Conservation (phyloP, 1,140 invertebrate species). For the Ceratitis capitata region DNA sequence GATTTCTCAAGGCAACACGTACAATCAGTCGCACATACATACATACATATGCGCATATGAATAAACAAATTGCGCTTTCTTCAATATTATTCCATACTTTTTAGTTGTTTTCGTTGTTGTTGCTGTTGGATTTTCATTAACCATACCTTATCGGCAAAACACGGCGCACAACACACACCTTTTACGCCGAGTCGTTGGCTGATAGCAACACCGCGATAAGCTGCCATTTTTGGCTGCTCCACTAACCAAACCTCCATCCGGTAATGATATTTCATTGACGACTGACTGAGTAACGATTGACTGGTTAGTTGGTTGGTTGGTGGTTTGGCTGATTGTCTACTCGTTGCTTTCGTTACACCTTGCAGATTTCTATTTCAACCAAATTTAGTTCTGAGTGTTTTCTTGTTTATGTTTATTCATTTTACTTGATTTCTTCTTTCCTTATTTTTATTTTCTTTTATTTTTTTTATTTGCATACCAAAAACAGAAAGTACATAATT, state of each 20-base stretch:
- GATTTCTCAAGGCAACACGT: slow-evolving; percentile 3
- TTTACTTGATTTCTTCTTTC: too few relatives aligned
- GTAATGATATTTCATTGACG: slow-evolving; percentile 5
- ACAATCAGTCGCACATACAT: background rate
- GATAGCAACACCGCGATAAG: slow-evolving; percentile 2
- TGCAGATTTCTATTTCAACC: slow-evolving; percentile 6
- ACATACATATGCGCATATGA: background rate
- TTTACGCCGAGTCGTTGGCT: slow-evolving; percentile 13
- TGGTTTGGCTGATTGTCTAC: too few relatives aligned
- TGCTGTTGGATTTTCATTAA: slow-evolving; percentile 30
- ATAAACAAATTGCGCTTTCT: background rate
- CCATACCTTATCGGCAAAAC: slow-evolving; percentile 1
- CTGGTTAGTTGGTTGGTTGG: too few relatives aligned
- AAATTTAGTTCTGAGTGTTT: slow-evolving; percentile 19
- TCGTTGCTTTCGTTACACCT: slow-evolving; percentile 18
- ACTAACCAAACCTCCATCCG: slow-evolving; percentile 25
- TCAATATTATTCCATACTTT: background rate
- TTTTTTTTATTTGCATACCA: background rate
- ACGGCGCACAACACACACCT: background rate
- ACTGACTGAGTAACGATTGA: too few relatives aligned
- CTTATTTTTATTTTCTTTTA: too few relatives aligned
- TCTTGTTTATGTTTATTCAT: background rate
- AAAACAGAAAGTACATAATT: background rate
- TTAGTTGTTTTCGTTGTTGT: slow-evolving; percentile 19
- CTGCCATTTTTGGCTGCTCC: slow-evolving; percentile 23